Conservation (phyloP, 2,113 vertebrate species). For the Parotia lawesii region DNA sequence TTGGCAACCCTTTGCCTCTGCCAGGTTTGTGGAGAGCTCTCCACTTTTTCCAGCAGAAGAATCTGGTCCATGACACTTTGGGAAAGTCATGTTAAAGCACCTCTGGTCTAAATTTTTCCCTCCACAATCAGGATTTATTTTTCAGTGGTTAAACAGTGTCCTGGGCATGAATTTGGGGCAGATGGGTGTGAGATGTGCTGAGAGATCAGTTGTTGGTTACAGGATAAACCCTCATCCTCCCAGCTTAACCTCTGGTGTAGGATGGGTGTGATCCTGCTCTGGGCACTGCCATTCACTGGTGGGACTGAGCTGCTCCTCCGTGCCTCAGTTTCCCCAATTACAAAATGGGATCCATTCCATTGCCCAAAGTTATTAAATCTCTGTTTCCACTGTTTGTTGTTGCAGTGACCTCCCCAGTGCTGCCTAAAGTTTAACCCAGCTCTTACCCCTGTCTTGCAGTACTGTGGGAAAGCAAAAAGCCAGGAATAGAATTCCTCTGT, state of each 20-base stretch:
- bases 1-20: background rate
- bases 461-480: background rate
- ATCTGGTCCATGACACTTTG: background rate
- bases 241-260: background rate
- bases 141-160: background rate
- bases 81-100: background rate
- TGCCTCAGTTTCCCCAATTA: background rate
- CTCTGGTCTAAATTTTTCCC: background rate
- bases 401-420: background rate
- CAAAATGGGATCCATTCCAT: accelerated
- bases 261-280: background rate
- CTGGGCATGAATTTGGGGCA: background rate
- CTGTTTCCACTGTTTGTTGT: background rate
- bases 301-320: background rate
- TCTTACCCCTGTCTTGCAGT: background rate
- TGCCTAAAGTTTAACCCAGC: background rate
- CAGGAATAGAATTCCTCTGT: background rate
- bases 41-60: background rate
- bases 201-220: background rate
- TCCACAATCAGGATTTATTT: background rate
- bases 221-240: background rate
- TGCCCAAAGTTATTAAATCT: background rate
- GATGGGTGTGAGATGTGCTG: background rate
- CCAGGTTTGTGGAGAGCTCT: background rate
- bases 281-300: background rate